phyloP scores from a whole-genome alignment of 2,888 invertebrate species.

The Noctua fimbriata region DNA sequence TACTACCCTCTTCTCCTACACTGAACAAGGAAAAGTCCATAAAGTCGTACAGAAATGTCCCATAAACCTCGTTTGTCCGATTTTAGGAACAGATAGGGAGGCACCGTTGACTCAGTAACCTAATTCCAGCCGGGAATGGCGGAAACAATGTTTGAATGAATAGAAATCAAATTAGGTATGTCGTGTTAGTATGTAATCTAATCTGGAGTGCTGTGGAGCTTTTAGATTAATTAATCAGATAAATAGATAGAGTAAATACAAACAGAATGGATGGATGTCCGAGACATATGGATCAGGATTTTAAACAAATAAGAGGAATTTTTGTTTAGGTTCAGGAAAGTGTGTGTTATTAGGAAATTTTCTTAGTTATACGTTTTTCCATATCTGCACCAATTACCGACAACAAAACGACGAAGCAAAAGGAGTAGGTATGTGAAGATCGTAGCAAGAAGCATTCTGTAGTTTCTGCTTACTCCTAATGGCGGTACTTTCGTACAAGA shows the following conservation, averaged over 20 bases:
- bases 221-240: conserved; percentile 57
- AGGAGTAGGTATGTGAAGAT: neutral
- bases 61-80: conserved; percentile 73
- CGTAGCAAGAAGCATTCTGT: neutral
- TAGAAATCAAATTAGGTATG: conserved; percentile 60
- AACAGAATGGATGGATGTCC: conserved; percentile 7
- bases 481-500: too few species aligned
- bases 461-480: neutral
- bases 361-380: neutral
- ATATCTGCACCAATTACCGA: neutral
- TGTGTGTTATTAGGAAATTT: neutral
- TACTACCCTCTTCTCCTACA: conserved; percentile 64
- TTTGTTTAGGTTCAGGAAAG: neutral
- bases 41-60: conserved; percentile 67
- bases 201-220: conserved; percentile 40
- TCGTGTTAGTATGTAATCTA: conserved; percentile 53
- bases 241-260: conserved; percentile 34
- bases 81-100: conserved; percentile 67
- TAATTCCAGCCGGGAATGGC: conserved; percentile 63
- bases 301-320: neutral
- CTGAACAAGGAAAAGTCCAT: conserved; percentile 61
- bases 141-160: conserved; percentile 55
- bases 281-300: neutral
- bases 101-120: conserved; percentile 72
- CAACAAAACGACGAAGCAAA: neutral